phyloP scores from a whole-genome alignment of 2,113 vertebrate species.

The Cyrtonyx montezumae region DNA sequence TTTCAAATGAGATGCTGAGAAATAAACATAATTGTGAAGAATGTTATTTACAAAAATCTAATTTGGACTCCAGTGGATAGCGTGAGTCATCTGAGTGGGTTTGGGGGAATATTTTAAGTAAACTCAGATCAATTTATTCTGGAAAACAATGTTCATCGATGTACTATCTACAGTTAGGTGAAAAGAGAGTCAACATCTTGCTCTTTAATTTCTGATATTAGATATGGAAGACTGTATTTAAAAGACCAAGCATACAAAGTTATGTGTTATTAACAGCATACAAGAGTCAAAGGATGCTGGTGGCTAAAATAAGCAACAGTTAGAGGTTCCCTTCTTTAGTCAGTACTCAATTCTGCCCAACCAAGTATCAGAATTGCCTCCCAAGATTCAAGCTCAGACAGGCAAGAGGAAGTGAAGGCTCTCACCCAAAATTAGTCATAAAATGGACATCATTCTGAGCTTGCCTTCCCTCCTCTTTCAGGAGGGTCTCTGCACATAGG shows the following conservation, averaged over 20 bases:
- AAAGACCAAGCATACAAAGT: not conserved
- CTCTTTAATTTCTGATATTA: not conserved
- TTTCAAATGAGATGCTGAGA: slow-evolving; percentile 28
- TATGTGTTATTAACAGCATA: not conserved
- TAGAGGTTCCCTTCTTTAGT: not conserved
- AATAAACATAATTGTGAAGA: slow-evolving; percentile 43
- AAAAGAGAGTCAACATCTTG: not conserved
- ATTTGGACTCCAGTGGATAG: slow-evolving; percentile 48
- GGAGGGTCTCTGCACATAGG: not conserved
- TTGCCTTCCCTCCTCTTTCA: not conserved
- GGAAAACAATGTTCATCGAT: slow-evolving; percentile 33
- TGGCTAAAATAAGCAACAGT: not conserved
- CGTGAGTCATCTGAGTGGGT: slow-evolving; percentile 64
- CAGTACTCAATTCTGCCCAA: not conserved
- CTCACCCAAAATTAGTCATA: not conserved
- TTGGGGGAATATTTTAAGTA: slow-evolving; percentile 48
- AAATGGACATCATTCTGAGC: not conserved
- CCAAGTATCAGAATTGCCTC: slow-evolving; percentile 31
- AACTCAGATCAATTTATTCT: slow-evolving; percentile 26
- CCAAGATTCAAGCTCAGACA: not conserved
- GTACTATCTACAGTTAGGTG: not conserved
- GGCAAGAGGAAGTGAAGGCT: not conserved
- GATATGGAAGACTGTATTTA: not conserved
- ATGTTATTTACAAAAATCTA: slow-evolving; percentile 59
- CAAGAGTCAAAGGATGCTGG: not conserved